Base-by-base conservation (phyloP, 1,140 invertebrate genomes). In the Drosophila varians region DNA sequence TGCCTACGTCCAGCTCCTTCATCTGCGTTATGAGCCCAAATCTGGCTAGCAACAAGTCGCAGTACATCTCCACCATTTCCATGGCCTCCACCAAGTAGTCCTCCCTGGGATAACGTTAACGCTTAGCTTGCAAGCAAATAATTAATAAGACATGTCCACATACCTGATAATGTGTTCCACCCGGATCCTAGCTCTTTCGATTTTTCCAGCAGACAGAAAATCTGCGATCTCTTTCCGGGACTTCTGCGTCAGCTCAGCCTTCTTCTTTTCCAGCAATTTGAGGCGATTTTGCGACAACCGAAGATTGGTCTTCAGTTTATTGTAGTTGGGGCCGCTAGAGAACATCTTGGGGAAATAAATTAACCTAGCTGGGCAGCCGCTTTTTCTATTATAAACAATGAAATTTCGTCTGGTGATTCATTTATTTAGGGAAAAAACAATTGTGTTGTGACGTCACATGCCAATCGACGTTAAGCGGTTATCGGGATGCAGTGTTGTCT, bases 31-130 rank as follows among this genome's bases (percentile, higher is more conserved):
- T 95, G 1, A 99, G 93, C 11, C 99, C 99, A 93, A 99, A 99
- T 90, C 98, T 94, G 2, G 99, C 98, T 12, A 99, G 92, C n/a
- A 99, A 91, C 16, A 99, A 92, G 93, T 99, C 99, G 92, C 98
- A 99, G 91, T 98, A 99, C 98, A 99, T 99, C 93, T 99, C 99
- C 2, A 99, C 94, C 43, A 99, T 93, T 94, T 99, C 99, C 96
- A 99, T 98, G 0, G 98, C 98, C 92, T 99, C 99, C 0, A 99
- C 98, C 92, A 99, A 94, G 91, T 99, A 99, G 92, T 99, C 99
- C 93, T 99, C 99, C 19, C 99, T 94, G 16, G 0, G 7, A 3
- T 2, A 11, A 31, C 28, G 4, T 3, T n/a, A n/a, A 2, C 21
- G 21, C 4, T 23, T 0, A 11, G 28, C 4, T 31, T 31, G n/a